phyloP scores from a whole-genome alignment of 1,140 invertebrate species.

The Musca domestica region DNA sequence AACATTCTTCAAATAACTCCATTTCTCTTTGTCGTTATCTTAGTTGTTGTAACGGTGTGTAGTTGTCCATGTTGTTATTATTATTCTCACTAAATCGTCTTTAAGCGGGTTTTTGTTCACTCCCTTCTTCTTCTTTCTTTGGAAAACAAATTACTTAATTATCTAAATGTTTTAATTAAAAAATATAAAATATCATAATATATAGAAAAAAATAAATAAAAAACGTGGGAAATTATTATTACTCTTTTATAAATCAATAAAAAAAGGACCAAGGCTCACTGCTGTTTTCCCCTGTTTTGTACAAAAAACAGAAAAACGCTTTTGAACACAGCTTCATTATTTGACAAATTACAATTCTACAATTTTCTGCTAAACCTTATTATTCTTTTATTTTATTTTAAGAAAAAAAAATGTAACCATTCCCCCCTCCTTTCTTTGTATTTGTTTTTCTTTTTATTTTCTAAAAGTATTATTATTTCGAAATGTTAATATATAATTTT shows the following conservation, averaged over 20 bases:
- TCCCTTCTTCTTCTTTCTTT: no score
- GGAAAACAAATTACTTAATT: no score
- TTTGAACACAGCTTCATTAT: not conserved
- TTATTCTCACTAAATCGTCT: no score
- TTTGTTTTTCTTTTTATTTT: not conserved
- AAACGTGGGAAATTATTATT: conserved; percentile 12
- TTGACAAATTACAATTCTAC: not conserved
- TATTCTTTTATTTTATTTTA: not conserved
- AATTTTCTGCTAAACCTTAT: not conserved
- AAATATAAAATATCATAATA: conserved; percentile 7
- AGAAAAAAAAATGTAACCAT: conserved; percentile 1
- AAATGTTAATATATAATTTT: no score
- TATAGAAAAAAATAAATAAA: conserved; percentile 11
- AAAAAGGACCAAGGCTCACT: no score
- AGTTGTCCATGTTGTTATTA: no score
- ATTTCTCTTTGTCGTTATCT: no score
- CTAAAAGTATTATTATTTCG: not conserved
- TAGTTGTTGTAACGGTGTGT: no score
- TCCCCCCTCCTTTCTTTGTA: not conserved
- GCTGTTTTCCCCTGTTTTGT: no score
- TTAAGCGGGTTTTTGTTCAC: not conserved
- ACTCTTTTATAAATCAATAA: not conserved
- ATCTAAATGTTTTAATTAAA: conserved; percentile 7
- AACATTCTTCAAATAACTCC: no score
- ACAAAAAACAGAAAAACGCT: not conserved